Evolutionary conservation across 2,888 invertebrate genomes (phyloP).

Genomic region (Diachrysia chrysitis): DNA sequence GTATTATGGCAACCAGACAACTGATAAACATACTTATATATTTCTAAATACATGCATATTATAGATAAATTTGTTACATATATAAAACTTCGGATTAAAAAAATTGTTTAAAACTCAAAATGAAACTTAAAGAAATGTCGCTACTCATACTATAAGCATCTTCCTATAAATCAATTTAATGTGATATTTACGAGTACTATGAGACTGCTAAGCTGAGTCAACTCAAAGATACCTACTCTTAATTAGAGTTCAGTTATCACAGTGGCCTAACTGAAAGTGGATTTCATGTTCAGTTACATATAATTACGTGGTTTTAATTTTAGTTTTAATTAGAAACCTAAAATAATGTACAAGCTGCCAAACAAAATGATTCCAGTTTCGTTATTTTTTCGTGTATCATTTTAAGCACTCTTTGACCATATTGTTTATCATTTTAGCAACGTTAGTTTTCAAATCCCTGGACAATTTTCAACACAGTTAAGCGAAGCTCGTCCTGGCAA

Average conservation of each 20-base stretch:
- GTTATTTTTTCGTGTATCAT: not conserved
- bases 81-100: no score
- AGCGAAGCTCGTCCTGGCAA: conserved; percentile 39
- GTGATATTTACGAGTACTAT: no score
- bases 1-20: no score
- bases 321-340: not conserved
- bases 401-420: not conserved
- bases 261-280: conserved; percentile 6
- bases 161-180: no score
- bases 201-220: conserved; percentile 4
- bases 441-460: conserved; percentile 22
- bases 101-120: no score
- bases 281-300: not conserved
- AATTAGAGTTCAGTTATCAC: not conserved
- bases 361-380: not conserved
- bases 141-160: no score
- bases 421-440: not conserved
- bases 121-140: no score
- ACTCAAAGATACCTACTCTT: not conserved
- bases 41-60: no score
- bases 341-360: not conserved
- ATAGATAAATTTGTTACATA: no score
- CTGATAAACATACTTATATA: no score
- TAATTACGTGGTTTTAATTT: not conserved
- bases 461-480: conserved; percentile 14